phyloP scores from a whole-genome alignment of 2,113 vertebrate genomes.

The Stictonetta naevosa region DNA sequence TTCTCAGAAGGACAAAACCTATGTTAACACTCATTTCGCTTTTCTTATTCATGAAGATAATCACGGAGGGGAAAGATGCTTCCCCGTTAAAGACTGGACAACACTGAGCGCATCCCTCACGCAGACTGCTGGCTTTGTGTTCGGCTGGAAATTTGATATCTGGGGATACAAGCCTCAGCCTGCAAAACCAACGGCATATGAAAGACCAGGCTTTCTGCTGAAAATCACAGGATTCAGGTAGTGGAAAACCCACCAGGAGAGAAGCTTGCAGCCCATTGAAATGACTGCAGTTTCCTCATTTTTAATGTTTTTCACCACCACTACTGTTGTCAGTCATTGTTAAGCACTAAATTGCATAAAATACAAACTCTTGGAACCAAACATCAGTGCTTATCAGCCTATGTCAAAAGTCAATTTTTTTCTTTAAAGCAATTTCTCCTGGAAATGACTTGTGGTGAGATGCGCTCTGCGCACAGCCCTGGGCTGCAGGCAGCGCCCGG shows the following conservation, averaged over 20 bases:
- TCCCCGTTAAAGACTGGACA: neutral
- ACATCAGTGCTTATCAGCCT: conserved; percentile 65
- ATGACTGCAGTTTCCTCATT: conserved; percentile 29
- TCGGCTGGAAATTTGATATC: neutral
- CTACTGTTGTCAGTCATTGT: conserved; percentile 61
- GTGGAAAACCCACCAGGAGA: neutral
- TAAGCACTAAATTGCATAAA: conserved; percentile 66
- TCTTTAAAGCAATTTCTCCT: conserved; percentile 46
- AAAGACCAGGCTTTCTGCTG: neutral
- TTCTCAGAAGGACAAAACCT: neutral
- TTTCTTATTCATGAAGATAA: neutral
- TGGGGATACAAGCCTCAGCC: neutral
- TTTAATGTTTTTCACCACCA: conserved; percentile 36
- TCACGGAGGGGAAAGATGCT: neutral
- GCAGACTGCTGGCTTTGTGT: neutral
- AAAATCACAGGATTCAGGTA: neutral
- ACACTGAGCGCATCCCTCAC: rapidly evolving
- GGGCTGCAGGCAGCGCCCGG: neutral
- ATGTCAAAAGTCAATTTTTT: conserved; percentile 70
- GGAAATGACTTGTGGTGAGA: conserved; percentile 48
- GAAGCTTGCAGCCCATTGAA: neutral
- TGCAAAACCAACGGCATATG: neutral
- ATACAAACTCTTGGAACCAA: conserved; percentile 62
- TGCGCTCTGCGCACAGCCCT: neutral
- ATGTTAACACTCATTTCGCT: neutral